Conservation (phyloP, 2,888 invertebrate species). For the Trichopria drosophilae region DNA sequence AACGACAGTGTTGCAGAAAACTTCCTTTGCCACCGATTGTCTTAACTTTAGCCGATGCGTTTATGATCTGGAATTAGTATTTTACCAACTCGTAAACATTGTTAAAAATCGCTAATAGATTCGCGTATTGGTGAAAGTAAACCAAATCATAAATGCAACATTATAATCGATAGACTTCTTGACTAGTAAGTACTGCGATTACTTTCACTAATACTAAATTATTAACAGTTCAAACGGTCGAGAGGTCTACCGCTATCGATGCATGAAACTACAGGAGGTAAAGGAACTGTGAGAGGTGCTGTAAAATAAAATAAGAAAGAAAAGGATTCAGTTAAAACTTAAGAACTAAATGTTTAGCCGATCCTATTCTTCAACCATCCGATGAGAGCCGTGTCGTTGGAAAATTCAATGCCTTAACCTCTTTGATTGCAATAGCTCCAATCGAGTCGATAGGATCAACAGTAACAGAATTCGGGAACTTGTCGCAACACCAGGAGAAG, state of each 20-base stretch:
- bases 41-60: constrained; percentile 28
- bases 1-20: constrained; percentile 50
- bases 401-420: too few relatives aligned
- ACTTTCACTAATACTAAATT: too few relatives aligned
- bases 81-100: too few relatives aligned
- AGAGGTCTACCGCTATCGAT: constrained; percentile 51
- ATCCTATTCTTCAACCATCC: constrained; percentile 38
- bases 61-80: constrained; percentile 19
- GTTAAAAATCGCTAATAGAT: too few relatives aligned
- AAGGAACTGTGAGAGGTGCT: constrained; percentile 39
- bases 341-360: constrained; percentile 49
- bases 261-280: constrained; percentile 24
- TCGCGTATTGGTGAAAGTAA: too few relatives aligned
- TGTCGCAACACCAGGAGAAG: constrained; percentile 1
- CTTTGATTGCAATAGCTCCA: too few relatives aligned
- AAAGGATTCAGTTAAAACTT: constrained; percentile 42
- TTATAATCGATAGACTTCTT: too few relatives aligned
- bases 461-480: constrained; percentile 8
- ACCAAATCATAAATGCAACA: too few relatives aligned
- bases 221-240: too few relatives aligned
- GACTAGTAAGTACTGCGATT: too few relatives aligned
- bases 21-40: constrained; percentile 43
- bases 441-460: constrained; percentile 20
- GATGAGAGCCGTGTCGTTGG: background rate
- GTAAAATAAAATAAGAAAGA: constrained; percentile 40